Conservation (phyloP, 1,140 invertebrate species). For the Ceratosolen solmsi region DNA sequence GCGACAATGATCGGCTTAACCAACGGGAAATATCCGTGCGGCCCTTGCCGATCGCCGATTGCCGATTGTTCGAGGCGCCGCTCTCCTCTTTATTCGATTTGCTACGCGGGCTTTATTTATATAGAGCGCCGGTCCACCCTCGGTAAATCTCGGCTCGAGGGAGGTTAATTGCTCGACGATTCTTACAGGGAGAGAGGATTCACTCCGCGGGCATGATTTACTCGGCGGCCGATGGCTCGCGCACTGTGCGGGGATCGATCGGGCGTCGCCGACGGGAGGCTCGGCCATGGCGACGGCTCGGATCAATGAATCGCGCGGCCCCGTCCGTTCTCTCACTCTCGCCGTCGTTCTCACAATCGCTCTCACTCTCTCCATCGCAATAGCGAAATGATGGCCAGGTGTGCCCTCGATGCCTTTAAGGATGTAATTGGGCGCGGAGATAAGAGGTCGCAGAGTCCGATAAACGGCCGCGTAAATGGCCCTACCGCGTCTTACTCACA, state of each 20-base stretch:
- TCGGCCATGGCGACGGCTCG: not conserved
- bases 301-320: conserved; percentile 53
- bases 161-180: conserved; percentile 28
- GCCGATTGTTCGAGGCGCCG: conserved; percentile 52
- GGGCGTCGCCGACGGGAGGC: not conserved
- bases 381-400: no score
- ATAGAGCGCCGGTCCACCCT: no score
- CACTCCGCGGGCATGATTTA: not conserved
- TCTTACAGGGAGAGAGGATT: not conserved
- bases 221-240: not conserved
- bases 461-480: no score
- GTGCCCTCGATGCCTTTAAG: conserved; percentile 62
- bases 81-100: conserved; percentile 12
- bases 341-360: conserved; percentile 20
- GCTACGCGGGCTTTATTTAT: not conserved
- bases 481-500: conserved; percentile 12
- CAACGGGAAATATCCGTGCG: conserved; percentile 44
- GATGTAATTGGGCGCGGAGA: conserved; percentile 61
- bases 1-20: conserved; percentile 55
- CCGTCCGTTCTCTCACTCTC: no score
- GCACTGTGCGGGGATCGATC: conserved; percentile 51
- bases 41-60: conserved; percentile 40
- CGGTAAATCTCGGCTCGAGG: conserved; percentile 9
- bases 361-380: no score
- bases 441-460: conserved; percentile 44